Conservation (phyloP, 2,888 invertebrate genomes). For the Myopa testacea region DNA sequence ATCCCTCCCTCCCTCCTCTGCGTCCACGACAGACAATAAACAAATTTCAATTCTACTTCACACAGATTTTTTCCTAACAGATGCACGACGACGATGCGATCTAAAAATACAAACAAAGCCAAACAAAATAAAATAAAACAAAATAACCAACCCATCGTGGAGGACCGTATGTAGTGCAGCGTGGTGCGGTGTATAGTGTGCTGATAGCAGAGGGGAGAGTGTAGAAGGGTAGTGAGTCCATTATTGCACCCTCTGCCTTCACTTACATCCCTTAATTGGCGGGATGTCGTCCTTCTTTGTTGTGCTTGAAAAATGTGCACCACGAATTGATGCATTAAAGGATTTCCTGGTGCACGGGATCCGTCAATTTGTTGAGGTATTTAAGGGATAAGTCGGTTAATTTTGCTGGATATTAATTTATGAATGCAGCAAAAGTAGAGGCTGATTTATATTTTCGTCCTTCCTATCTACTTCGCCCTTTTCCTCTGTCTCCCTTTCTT, state of each 20-base stretch:
- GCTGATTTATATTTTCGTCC: no score
- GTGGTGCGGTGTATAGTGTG: no score
- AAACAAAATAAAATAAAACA: background rate
- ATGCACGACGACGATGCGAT: constrained; percentile 31
- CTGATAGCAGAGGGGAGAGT: no score
- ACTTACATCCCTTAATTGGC: constrained; percentile 44
- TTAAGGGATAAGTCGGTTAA: constrained; percentile 38
- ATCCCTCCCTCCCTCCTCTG: background rate
- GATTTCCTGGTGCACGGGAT: constrained; percentile 19
- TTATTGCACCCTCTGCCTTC: constrained; percentile 23
- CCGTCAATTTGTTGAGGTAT: constrained; percentile 38
- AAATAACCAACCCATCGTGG: background rate
- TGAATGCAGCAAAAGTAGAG: background rate
- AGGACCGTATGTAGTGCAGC: background rate
- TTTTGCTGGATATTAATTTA: constrained; percentile 28
- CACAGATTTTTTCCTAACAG: constrained; percentile 29
- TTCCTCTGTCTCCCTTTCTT: no score
- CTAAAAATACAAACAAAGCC: constrained; percentile 35
- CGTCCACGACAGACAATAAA: constrained; percentile 30
- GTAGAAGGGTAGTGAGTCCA: no score
- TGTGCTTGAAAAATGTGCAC: constrained; percentile 23
- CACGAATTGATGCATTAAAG: constrained; percentile 22
- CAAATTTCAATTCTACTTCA: constrained; percentile 33
- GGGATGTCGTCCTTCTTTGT: constrained; percentile 44
- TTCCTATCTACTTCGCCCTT: no score